A percentile compares a stretch with the other conserved stretches of the same genome.
Conservation (phyloP, 2,797 vertebrate species). For the Syngnathus acus region DNA sequence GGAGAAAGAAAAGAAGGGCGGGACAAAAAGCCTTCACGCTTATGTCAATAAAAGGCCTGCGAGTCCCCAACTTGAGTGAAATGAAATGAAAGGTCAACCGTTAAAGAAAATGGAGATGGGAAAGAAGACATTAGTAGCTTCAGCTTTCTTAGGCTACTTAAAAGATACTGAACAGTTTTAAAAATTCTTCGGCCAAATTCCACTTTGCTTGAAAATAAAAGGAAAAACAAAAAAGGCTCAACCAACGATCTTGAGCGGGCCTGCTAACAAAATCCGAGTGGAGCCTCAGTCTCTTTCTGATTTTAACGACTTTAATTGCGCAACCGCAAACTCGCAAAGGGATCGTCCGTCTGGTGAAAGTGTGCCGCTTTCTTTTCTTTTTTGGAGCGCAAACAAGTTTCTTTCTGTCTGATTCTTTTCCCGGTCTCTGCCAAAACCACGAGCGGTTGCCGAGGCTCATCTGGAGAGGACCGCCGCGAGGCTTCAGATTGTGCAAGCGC, state of each 20-base stretch:
- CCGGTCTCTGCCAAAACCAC: constrained; percentile 1
- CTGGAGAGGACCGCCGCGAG: background rate
- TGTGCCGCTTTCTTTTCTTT: background rate
- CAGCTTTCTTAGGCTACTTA: too few relatives aligned
- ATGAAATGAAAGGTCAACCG: background rate
- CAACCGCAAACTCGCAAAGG: constrained; percentile 1
- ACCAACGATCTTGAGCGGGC: background rate
- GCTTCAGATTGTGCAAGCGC: constrained; percentile 5
- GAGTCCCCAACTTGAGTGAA: background rate
- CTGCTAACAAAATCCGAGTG: background rate
- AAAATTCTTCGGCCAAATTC: too few relatives aligned
- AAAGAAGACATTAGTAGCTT: too few relatives aligned
- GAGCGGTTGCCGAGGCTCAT: constrained; percentile 5
- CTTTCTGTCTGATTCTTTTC: background rate
- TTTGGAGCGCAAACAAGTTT: background rate
- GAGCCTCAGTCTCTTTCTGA: background rate
- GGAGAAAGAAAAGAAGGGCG: background rate
- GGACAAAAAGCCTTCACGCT: background rate
- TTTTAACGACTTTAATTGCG: background rate
- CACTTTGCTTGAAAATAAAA: background rate
- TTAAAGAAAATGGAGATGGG: background rate
- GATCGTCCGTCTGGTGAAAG: background rate
- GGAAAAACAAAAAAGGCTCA: background rate
- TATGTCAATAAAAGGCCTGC: background rate
- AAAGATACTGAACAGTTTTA: too few relatives aligned